phyloP scores from a whole-genome alignment of 2,797 vertebrate genomes.

The Gephyroberyx darwinii region DNA sequence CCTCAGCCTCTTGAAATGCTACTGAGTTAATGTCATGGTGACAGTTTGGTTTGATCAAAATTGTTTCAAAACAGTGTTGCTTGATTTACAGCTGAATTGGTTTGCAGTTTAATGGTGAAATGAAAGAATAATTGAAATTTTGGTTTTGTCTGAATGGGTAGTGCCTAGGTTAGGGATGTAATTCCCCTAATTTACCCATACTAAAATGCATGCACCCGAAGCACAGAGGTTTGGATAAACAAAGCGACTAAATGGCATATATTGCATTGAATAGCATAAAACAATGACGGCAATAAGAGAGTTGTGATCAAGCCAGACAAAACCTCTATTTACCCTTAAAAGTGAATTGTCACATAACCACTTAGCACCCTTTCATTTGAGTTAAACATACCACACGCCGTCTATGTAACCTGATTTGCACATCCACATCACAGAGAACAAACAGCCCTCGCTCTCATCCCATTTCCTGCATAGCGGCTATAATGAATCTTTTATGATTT shows the following conservation, averaged over 20 bases:
- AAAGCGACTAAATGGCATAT: background rate
- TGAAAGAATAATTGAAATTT: no score
- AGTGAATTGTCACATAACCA: slow-evolving; percentile 44
- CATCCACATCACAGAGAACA: slow-evolving; percentile 59
- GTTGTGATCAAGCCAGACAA: background rate
- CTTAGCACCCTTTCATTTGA: slow-evolving; percentile 35
- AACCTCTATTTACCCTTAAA: slow-evolving; percentile 3
- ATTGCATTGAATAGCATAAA: slow-evolving; percentile 8
- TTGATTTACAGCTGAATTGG: background rate
- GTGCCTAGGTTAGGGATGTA: background rate
- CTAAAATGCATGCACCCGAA: background rate
- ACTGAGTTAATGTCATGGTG: background rate
- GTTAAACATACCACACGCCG: slow-evolving; percentile 22
- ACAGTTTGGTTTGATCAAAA: background rate
- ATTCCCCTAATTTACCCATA: background rate
- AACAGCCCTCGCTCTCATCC: slow-evolving; percentile 65
- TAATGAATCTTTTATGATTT: slow-evolving; percentile 82
- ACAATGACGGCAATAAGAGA: background rate
- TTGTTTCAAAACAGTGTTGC: background rate
- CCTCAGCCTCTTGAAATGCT: background rate
- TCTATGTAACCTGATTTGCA: slow-evolving; percentile 54
- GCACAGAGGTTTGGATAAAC: background rate
- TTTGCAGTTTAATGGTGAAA: background rate
- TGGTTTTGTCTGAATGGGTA: background rate
- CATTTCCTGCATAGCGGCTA: slow-evolving; percentile 69